Base-by-base conservation (phyloP, 2,113 vertebrate genomes). In the Elgaria multicarinata region DNA sequence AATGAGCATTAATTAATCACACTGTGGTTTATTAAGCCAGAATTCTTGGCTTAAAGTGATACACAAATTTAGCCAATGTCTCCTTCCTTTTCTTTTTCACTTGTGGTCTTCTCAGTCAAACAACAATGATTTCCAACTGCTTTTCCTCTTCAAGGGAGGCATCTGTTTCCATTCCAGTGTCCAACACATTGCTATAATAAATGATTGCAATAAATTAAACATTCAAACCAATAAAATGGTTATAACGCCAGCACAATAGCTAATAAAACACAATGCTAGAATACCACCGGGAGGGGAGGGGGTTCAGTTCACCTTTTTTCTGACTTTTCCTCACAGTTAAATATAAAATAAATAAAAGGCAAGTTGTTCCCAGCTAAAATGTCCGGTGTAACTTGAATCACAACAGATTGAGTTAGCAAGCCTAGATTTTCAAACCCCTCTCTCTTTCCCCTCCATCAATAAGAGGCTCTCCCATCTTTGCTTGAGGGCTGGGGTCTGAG, bases 51-150 rank as follows among this genome's bases (percentile, higher is more conserved):
- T 22, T 62, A 62, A 58, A 62, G 58, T 62, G 58, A 4, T 20
- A 62, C 22, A 20, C 18, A 62, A 62, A 62, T 62, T 62, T 10
- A 9, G 69, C 69, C 28, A 71, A 76, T 24, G 71, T 85, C 91
- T 93, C 87, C 81, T 64, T 44, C 74, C 88, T 91, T 80, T 39
- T 67, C 76, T 92, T 90, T 85, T n/a, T 39, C 86, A 84, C 1
- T 0, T 18, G 74, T 24, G 6, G 0, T 0, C 75, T 64, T 78
- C 81, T 83, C 87, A 18, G 55, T 18, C 82, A 0, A 2, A 31
- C 0, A 0, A 76, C 90, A 13, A 33, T 67, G 55, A 10, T 64
- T 90, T 0, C 46, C 24, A 8, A 64, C 36, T 64, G 50, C 87
- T 91, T 90, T 89, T 83, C 58, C 62, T 44, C 4, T 31, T 31